These are phyloP conservation scores for Hiodon alosoides DNA, from an alignment of 2,113 vertebrate genomes.

Conservation along the genomic window DNA sequence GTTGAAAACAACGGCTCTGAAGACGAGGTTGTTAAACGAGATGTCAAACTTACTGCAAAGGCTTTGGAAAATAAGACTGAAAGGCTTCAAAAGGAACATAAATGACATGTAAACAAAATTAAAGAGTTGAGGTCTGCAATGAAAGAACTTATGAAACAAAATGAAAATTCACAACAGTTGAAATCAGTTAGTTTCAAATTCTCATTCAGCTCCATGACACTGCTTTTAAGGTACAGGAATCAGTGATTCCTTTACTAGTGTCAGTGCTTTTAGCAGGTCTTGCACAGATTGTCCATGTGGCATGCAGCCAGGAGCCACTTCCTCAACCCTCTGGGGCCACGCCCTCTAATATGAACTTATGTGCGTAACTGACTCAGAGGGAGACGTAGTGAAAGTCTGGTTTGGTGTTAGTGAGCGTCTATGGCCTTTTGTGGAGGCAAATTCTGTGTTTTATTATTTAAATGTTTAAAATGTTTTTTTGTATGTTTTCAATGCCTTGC, in stretches of 20 bases:
- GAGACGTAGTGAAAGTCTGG: too few relatives aligned
- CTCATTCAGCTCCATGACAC: neutral
- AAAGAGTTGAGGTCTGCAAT: neutral
- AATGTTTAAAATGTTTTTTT: too few relatives aligned
- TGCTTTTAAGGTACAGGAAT: neutral
- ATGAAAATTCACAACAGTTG: neutral
- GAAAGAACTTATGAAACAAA: neutral
- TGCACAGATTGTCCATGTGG: too few relatives aligned
- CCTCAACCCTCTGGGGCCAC: too few relatives aligned
- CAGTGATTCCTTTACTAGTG: too few relatives aligned
- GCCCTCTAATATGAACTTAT: too few relatives aligned
- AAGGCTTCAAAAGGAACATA: constrained; percentile 6
- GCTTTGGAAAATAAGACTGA: constrained; percentile 6
- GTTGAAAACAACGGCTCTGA: neutral
- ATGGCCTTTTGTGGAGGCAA: too few relatives aligned
- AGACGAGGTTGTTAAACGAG: neutral
- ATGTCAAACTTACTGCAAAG: constrained; percentile 13
- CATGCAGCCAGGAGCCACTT: too few relatives aligned
- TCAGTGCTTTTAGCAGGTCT: too few relatives aligned
- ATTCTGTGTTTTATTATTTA: too few relatives aligned
- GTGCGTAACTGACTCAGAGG: too few relatives aligned
- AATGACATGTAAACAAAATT: neutral
- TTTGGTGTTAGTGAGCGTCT: too few relatives aligned
- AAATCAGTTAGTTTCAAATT: neutral
- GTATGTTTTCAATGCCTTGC: constrained; percentile 48